Evolutionary conservation across 1,140 invertebrate species (phyloP), one percentile per base, ranked within the genome.

Genomic region (Physella acuta): DNA sequence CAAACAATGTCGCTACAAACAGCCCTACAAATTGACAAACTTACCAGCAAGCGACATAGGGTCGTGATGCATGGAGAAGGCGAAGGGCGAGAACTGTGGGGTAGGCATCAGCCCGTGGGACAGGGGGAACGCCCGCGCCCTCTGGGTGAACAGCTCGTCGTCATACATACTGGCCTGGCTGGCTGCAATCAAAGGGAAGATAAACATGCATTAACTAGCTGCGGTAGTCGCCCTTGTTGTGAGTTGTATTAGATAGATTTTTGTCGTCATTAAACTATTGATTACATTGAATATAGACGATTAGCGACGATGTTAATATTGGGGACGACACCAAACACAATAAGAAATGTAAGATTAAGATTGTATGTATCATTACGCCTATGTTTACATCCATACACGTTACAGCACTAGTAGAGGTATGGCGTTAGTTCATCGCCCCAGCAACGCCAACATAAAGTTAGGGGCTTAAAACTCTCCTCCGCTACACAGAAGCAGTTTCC

Each of bases 21-120:
- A n/a, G n/a, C n/a, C n/a, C n/a, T n/a, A n/a, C n/a, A n/a, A n/a
- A n/a, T n/a, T 11, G 39, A 44, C 39, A 14, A 3, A 20, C 62
- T 64, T 74, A 80, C 77, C 75, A 55, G 76, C 67, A 16, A 80
- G 65, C 28, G 73, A 71, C 76, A 79, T 78, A 3, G 79, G 78
- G 66, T 81, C 80, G 44, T 80, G 79, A 67, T 80, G 78, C 68
- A 81, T 76, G 24, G 77, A 77, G 64, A 80, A 81, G 51, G 78
- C 79, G 61, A 81, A 81, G n/a, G 75, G 75, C 49, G 78, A 80
- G 28, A 79, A 75, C 68, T 81, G 78, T 31, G 76, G 74, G n/a
- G 76, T 73, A 0, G 78, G 75, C 76, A 80, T 79, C 34, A 81
- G 71, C 34, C 78, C 77, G 30, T 78, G 77, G 52, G 73, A 72